Conservation (phyloP, 2,113 vertebrate genomes). For the Theristicus caerulescens region DNA sequence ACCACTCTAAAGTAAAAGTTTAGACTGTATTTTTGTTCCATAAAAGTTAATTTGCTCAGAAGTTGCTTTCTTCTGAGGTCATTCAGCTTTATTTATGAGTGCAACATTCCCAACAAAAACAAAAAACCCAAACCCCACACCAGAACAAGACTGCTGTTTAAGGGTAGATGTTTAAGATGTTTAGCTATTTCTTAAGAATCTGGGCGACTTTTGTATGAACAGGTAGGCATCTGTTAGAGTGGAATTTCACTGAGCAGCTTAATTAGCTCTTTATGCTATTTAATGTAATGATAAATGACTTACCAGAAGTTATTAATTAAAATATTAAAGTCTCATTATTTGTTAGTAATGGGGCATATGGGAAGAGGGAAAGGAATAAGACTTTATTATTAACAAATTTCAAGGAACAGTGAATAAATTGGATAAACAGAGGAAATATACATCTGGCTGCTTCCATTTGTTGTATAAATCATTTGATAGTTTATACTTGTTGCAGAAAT, state of each 20-base stretch:
- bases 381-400: conserved; percentile 13
- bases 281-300: conserved; percentile 47
- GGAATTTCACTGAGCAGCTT: conserved; percentile 21
- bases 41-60: neutral
- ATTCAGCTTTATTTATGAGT: neutral
- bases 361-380: neutral
- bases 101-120: neutral
- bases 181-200: neutral
- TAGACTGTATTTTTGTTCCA: neutral
- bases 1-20: neutral
- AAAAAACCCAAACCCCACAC: neutral
- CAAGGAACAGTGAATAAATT: neutral
- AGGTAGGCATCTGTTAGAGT: conserved; percentile 11
- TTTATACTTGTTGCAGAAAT: neutral
- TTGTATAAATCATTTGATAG: neutral
- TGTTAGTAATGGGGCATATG: conserved; percentile 13
- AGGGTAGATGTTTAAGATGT: neutral
- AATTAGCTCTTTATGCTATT: conserved; percentile 34
- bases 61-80: neutral
- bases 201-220: neutral
- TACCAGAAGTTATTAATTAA: conserved; percentile 61
- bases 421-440: conserved; percentile 24
- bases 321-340: conserved; percentile 50
- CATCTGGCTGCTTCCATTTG: neutral
- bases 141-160: neutral